Conservation (phyloP, 2,888 invertebrate genomes). For the Mesopsocus fuscifrons region DNA sequence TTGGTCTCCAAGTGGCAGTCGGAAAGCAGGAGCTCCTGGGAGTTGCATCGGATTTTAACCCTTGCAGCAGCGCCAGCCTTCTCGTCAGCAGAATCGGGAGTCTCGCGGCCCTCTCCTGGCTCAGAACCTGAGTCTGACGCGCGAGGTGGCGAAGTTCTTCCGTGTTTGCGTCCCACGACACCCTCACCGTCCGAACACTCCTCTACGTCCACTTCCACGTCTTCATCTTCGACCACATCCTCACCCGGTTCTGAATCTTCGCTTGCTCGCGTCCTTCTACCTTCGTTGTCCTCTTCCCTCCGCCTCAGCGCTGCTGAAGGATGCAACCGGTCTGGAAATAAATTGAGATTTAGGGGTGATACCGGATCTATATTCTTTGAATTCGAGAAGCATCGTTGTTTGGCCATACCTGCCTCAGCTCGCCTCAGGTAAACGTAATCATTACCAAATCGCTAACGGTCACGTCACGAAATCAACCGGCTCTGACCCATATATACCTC, state of each 20-base stretch:
- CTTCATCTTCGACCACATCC: constrained; percentile 37
- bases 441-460: too few species aligned
- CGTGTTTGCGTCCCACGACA: constrained; percentile 21
- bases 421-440: too few species aligned
- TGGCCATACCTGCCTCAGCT: too few species aligned
- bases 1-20: constrained; percentile 61
- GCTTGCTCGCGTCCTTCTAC: background rate
- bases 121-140: constrained; percentile 2
- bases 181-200: constrained; percentile 48
- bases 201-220: constrained; percentile 50
- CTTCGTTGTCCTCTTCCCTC: constrained; percentile 3
- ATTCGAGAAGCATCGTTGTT: too few species aligned
- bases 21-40: constrained; percentile 39
- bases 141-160: background rate
- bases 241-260: constrained; percentile 20
- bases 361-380: too few species aligned
- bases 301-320: constrained; percentile 2
- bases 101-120: constrained; percentile 6
- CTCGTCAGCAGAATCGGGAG: constrained; percentile 4
- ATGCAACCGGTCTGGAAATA: constrained; percentile 1
- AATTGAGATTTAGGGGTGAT: too few species aligned
- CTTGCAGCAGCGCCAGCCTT: constrained; percentile 21
- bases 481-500: too few species aligned
- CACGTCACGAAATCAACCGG: too few species aligned
- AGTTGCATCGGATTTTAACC: constrained; percentile 38